Percentiles rank a stretch among this genome's conserved stretches.
Conservation (phyloP, 2,888 invertebrate genomes). For the Galeruca laticollis region DNA sequence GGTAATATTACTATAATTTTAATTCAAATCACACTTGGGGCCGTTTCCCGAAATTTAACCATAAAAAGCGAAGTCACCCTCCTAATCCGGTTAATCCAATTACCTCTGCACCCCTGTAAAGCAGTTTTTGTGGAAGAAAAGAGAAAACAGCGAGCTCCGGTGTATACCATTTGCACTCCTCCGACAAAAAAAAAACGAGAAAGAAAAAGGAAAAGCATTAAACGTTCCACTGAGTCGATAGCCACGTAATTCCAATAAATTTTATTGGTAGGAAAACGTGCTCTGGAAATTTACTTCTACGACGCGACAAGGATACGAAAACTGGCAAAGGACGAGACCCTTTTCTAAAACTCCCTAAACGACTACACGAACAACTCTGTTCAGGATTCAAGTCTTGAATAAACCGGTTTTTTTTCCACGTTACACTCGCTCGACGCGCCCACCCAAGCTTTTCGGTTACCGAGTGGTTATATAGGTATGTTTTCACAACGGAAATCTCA, state of each 20-base stretch:
- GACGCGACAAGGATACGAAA: constrained; percentile 51
- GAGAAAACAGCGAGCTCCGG: neutral
- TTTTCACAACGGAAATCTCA: neutral
- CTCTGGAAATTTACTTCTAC: constrained; percentile 64
- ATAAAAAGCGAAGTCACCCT: neutral
- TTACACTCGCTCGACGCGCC: constrained; percentile 23
- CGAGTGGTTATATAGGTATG: neutral
- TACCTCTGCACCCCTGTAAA: neutral
- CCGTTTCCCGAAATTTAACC: neutral
- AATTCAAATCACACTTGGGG: neutral
- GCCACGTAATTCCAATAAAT: constrained; percentile 66
- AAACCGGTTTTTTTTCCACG: constrained; percentile 32
- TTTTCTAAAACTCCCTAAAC: constrained; percentile 45
- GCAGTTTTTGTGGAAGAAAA: neutral
- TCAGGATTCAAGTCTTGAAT: constrained; percentile 43
- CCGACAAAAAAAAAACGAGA: constrained; percentile 35
- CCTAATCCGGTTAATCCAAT: neutral
- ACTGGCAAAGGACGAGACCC: constrained; percentile 43
- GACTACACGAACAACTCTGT: constrained; percentile 46
- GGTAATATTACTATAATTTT: neutral
- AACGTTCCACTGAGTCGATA: constrained; percentile 60
- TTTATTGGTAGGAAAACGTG: constrained; percentile 65
- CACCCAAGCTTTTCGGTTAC: neutral
- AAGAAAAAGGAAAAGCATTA: constrained; percentile 50
- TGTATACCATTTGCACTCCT: constrained; percentile 8